Base-by-base conservation (phyloP, 1,140 invertebrate genomes). In the Lepidotrigona ventralis region DNA sequence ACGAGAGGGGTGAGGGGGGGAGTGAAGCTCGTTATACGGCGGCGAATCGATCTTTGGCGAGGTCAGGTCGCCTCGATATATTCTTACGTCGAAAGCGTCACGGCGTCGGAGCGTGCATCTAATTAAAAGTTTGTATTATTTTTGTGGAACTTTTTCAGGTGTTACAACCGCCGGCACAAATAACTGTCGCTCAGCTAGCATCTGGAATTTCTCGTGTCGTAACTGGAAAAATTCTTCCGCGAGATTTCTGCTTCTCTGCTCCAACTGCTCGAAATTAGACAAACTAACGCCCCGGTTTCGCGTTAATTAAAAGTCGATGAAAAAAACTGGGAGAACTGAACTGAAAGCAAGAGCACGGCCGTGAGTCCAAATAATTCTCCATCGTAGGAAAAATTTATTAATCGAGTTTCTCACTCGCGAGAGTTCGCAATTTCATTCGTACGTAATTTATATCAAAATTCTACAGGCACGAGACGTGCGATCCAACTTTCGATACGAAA, bases 61-160 rank as follows among this genome's bases (percentile, higher is more conserved):
- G 79, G 79, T 81, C 79, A 70, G 79, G 74, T 29, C 83, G 71
- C 39, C 33, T 71, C 46, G 82, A 84, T 84, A 58, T 80, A 64
- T 64, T 54, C 56, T 68, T 79, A 69, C 58, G 64, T 75, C n/a
- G 64, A 72, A 84, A 46, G 39, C 39, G 66, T 75, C 85, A 82
- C 73, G 64, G 5, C 73, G 82, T 58, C 58, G 64, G 72, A 80
- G 72, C 56, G 82, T 72, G 82, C 82, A 84, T 72, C 77, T 86
- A 86, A 86, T 86, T 86, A 86, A 86, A 86, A 86, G 81, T 86
- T 86, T 71, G 64, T 71, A 71, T 71, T 73, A 84, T 71, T 86
- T 84, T 69, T 58, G 33, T 29, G 39, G 68, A 53, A 79, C 29
- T 46, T 46, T 46, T 46, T 33, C 21, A 33, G 83, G 73, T 51